Conservation (phyloP, 2,888 invertebrate genomes). For the Mythimna pallens region DNA sequence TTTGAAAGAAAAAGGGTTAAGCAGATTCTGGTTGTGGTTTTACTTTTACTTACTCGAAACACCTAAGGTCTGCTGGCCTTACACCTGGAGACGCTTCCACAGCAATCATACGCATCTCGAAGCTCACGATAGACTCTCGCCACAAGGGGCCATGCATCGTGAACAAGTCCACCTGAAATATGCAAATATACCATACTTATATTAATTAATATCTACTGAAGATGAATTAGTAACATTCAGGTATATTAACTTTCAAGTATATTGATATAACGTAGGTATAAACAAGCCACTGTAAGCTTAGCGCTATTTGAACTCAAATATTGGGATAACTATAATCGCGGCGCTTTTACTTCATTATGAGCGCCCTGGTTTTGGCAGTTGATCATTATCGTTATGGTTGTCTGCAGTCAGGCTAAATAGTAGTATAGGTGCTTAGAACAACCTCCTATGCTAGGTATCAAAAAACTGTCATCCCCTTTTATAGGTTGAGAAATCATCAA, state of each 20-base stretch:
- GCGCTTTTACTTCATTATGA: too few relatives aligned
- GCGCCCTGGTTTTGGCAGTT: too few relatives aligned
- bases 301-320: neutral
- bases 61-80: conserved; percentile 89
- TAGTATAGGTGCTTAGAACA: too few relatives aligned
- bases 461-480: too few relatives aligned
- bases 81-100: conserved; percentile 92
- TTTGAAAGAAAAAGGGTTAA: neutral
- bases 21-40: too few relatives aligned
- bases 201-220: neutral
- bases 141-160: conserved; percentile 96
- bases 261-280: neutral
- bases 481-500: too few relatives aligned
- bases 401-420: too few relatives aligned
- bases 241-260: too few relatives aligned
- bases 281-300: neutral
- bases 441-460: too few relatives aligned
- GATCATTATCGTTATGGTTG: too few relatives aligned
- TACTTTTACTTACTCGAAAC: conserved; percentile 89
- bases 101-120: conserved; percentile 93
- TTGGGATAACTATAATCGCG: neutral
- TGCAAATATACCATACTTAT: neutral
- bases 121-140: conserved; percentile 93
- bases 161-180: conserved; percentile 93
- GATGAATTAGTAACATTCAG: neutral